phyloP scores from a whole-genome alignment of 2,113 vertebrate species.

The Gasterosteus aculeatus region DNA sequence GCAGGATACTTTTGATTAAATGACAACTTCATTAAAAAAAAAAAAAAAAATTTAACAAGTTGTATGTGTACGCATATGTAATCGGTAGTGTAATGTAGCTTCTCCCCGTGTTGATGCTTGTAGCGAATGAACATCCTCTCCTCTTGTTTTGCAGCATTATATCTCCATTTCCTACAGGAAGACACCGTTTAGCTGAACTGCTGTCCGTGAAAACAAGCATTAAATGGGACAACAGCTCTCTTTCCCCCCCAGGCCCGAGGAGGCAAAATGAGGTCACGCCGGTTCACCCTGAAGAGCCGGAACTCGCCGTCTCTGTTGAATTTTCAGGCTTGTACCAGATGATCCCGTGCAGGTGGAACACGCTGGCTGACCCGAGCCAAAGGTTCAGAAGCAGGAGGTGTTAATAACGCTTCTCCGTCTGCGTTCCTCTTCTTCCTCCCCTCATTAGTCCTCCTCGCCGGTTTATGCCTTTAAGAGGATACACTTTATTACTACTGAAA shows the following conservation, averaged over 20 bases:
- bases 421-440: slow-evolving; percentile 48
- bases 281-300: slow-evolving; percentile 33
- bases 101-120: background rate
- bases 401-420: slow-evolving; percentile 40
- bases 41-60: background rate
- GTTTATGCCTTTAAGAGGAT: slow-evolving; percentile 56
- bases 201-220: slow-evolving; percentile 49
- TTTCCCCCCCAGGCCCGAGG: slow-evolving; percentile 19
- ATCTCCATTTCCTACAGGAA: slow-evolving; percentile 23
- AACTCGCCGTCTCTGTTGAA: slow-evolving; percentile 22
- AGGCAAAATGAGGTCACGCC: slow-evolving; percentile 37
- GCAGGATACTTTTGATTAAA: background rate
- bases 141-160: slow-evolving; percentile 14
- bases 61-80: background rate
- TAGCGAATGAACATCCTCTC: background rate
- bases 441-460: slow-evolving; percentile 57
- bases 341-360: slow-evolving; percentile 6
- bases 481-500: slow-evolving; percentile 57
- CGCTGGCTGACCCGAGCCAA: slow-evolving; percentile 13
- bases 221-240: slow-evolving; percentile 31
- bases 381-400: slow-evolving; percentile 41
- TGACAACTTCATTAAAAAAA: background rate
- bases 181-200: slow-evolving; percentile 35
- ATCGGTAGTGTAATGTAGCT: background rate
- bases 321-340: slow-evolving; percentile 27